Evolutionary conservation across 2,888 invertebrate genomes (phyloP), one percentile per base, ranked within the genome.

Genomic region (Sesia apiformis): DNA sequence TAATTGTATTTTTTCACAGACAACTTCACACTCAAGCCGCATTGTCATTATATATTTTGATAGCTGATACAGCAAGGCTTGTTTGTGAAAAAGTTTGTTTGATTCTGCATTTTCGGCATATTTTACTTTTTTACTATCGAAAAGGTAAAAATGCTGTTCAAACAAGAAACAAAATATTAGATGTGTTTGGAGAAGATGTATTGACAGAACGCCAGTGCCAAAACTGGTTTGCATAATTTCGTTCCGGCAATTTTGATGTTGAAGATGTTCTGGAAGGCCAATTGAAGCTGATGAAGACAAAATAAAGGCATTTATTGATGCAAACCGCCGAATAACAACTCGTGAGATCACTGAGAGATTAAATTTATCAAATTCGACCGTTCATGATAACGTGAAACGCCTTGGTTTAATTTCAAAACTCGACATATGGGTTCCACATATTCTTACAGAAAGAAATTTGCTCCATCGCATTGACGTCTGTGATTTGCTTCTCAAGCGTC

Each of bases 241-340:
- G 62, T 55, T 60, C 60, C 38, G 59, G 58, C 52, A 59, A 60
- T 61, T 61, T 64, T 63, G 57, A 60, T 60, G 49, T 61, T 39
- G 61, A 60, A 61, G 57, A 61, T 60, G 56, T 55, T 61, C 58
- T 53, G 55, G 59, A 54, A 61, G 53, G 55, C 57, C 58, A 23
- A 53, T 58, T 52, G 56, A 62, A 58, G 55, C 57, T 53, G 55
- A 54, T 52, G 55, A 63, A 59, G 58, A 53, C 56, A 55, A 52
- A 55, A 60, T 62, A 61, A 62, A 59, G 56, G 56, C 58, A 61
- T 60, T 60, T 46, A 42, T 63, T 60, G 62, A 65, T 63, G 58
- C 60, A 57, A 61, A 60, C 56, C 51, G 58, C 39, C 57, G 57
- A 61, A 65, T 63, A 59, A 63, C 59, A 56, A 60, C 60, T 53